phyloP scores from a whole-genome alignment of 1,140 invertebrate species.

The Dreissena rostriformis region DNA sequence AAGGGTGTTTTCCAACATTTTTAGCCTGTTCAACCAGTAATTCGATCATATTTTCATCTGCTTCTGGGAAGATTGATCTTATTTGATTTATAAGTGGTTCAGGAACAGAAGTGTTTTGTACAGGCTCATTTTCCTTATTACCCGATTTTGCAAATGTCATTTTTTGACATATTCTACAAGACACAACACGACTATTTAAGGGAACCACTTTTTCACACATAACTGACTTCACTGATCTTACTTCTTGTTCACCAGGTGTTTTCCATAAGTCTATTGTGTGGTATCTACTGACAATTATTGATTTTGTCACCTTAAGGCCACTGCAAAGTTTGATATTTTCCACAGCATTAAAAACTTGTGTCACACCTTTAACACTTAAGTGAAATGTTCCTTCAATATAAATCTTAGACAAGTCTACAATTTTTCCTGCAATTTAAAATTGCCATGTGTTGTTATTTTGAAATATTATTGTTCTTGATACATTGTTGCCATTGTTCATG shows the following conservation, averaged over 20 bases:
- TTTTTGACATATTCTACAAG: constrained; percentile 4
- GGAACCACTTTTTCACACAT: background rate
- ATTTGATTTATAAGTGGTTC: background rate
- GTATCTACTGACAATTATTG: constrained; percentile 6
- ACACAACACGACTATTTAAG: background rate
- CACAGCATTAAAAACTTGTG: constrained; percentile 8
- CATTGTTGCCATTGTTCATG: background rate
- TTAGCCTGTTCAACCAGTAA: constrained; percentile 9
- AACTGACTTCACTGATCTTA: background rate
- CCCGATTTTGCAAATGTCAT: background rate
- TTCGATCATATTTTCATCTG: background rate
- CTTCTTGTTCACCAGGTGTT: background rate
- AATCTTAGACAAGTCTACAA: constrained; percentile 4
- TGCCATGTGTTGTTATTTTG: constrained; percentile 12
- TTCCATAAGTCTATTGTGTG: background rate
- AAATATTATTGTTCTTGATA: constrained; percentile 9
- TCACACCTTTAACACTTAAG: background rate
- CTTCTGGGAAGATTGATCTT: background rate
- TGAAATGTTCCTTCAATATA: constrained; percentile 13
- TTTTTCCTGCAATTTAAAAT: constrained; percentile 6
- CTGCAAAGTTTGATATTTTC: constrained; percentile 5
- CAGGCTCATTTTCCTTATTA: constrained; percentile 3
- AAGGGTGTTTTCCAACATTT: background rate
- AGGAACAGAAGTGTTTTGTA: background rate
- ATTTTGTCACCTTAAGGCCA: background rate